Conservation (phyloP, 2,888 invertebrate species). For the Sisyra terminalis region DNA sequence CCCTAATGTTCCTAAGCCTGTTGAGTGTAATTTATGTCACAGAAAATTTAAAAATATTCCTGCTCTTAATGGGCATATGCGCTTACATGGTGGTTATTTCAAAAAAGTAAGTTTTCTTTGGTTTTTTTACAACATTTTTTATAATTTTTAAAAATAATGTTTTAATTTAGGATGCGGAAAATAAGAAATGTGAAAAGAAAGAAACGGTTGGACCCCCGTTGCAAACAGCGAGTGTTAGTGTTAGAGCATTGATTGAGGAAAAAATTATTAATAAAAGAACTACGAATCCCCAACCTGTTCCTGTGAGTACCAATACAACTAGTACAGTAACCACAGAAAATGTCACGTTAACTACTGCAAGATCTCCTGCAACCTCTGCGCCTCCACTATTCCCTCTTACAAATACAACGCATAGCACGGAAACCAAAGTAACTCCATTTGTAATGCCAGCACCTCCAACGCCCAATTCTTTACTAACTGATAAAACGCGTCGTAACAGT, state of each 20-base stretch:
- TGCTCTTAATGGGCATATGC: conserved; percentile 95
- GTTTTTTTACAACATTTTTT: neutral
- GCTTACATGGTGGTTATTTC: conserved; percentile 92
- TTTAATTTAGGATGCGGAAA: conserved; percentile 54
- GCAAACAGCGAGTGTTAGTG: conserved; percentile 84
- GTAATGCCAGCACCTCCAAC: conserved; percentile 37
- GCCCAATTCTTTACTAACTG: conserved; percentile 21
- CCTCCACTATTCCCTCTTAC: conserved; percentile 27
- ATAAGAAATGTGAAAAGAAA: conserved; percentile 72
- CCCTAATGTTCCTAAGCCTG: conserved; percentile 56
- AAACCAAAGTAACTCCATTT: conserved; percentile 29
- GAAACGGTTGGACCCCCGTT: conserved; percentile 68
- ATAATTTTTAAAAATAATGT: neutral
- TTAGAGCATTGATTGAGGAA: conserved; percentile 79
- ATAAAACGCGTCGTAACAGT: conserved; percentile 36
- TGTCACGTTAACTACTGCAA: conserved; percentile 3
- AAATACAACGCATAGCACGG: conserved; percentile 25
- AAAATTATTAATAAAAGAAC: conserved; percentile 79
- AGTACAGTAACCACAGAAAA: conserved; percentile 20
- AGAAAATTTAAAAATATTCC: conserved; percentile 95
- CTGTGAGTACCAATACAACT: conserved; percentile 22
- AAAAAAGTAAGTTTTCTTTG: conserved; percentile 75
- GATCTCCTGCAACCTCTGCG: conserved; percentile 13
- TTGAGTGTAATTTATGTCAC: conserved; percentile 89
- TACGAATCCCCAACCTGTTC: conserved; percentile 28